Base-by-base conservation (phyloP, 2,797 vertebrate species). In the Coccyzus lansbergi region DNA sequence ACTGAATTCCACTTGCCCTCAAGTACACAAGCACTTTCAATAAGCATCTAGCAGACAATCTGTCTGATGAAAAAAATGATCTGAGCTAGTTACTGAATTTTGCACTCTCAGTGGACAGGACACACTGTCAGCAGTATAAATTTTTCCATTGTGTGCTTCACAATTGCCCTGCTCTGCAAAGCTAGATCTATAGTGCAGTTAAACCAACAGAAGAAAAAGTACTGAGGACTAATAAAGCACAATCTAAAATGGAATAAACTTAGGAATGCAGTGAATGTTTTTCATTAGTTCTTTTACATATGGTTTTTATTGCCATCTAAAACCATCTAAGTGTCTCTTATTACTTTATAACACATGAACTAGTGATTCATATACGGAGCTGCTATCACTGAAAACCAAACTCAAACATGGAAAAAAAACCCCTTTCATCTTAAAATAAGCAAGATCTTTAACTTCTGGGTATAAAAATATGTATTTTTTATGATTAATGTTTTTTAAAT, bases 261-360 rank as follows among this genome's bases (percentile, higher is more conserved):
- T 64, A 68, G 83, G 94, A 94, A 95, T 56, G 83, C 18, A 58
- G 42, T 14, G 24, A 68, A 72, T 86, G 87, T 74, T 92, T 92
- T 91, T 86, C 85, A 95, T 95, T 86, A 95, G 83, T 89, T 91
- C 88, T 69, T 89, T 63, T 84, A 85, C 93, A 95, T 93, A 91
- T 89, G 88, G 34, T 85, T 96, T 89, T 68, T 78, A 96, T 85
- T 87, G 88, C 12, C 53, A 87, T 87, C 22, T 86, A 79, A 65
- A 90, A 87, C 58, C 0, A 8, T 46, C 91, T 74, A 88, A 89
- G 51, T 71, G 36, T 63, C 69, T 91, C 63, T 91, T 87, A 95
- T 70, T 95, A 77, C 60, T 85, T 87, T 51, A 58, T 75, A 93
- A 17, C 68, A 95, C 88, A 34, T 69, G 91, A 94, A 86, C 68